phyloP scores from a whole-genome alignment of 2,888 invertebrate species.

The Synergus japonicus region DNA sequence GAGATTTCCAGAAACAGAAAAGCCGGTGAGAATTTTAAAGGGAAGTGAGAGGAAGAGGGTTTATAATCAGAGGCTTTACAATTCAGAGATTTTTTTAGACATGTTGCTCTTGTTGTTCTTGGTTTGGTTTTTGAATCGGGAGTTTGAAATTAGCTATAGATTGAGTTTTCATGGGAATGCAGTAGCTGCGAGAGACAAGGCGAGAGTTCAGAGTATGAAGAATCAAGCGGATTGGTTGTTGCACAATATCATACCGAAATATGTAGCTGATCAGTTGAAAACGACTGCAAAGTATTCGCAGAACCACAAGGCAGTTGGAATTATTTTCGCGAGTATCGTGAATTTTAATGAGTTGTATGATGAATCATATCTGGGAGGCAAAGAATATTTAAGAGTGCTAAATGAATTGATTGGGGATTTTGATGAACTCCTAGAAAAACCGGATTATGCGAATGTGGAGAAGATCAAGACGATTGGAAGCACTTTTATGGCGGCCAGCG shows the following conservation, averaged over 20 bases:
- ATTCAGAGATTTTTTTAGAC: slow-evolving; percentile 89
- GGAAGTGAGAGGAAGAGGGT: slow-evolving; percentile 45
- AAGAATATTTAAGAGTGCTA: slow-evolving; percentile 95
- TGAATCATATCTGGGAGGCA: slow-evolving; percentile 96
- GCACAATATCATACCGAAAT: slow-evolving; percentile 97
- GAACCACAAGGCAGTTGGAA: slow-evolving; percentile 94
- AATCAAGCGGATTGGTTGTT: slow-evolving; percentile 98
- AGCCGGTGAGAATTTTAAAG: neutral
- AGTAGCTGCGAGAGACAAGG: slow-evolving; percentile 92
- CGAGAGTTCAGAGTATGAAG: slow-evolving; percentile 93
- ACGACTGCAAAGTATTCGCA: slow-evolving; percentile 96
- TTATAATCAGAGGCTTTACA: slow-evolving; percentile 76
- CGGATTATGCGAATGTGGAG: slow-evolving; percentile 92
- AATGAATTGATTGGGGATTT: slow-evolving; percentile 98
- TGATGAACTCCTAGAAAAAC: slow-evolving; percentile 91
- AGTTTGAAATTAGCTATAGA: slow-evolving; percentile 96
- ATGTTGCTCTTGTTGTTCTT: slow-evolving; percentile 89
- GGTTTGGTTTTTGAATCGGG: slow-evolving; percentile 95
- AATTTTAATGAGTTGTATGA: slow-evolving; percentile 99
- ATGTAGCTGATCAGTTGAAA: slow-evolving; percentile 95
- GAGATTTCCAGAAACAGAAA: neutral
- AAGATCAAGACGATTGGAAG: slow-evolving; percentile 99
- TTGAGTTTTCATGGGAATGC: slow-evolving; percentile 95
- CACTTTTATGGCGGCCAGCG: slow-evolving; percentile 98
- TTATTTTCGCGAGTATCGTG: slow-evolving; percentile 97